Evolutionary conservation across 1,140 invertebrate species (phyloP).

Genomic region (Diorhabda carinulata): DNA sequence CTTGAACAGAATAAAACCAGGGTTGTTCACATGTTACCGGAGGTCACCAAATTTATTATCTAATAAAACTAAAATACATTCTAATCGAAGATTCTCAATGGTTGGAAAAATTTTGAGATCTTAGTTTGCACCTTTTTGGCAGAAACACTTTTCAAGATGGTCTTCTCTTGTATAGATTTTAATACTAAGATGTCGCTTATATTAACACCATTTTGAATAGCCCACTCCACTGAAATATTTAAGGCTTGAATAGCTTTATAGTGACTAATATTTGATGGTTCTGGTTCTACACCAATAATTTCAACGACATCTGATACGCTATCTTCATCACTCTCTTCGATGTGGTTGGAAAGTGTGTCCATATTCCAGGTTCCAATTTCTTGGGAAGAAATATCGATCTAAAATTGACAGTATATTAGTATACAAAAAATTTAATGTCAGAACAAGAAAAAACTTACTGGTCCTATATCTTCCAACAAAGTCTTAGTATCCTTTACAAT

Average conservation of each 20-base stretch:
- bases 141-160: too few relatives aligned
- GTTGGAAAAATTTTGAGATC: too few relatives aligned
- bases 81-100: too few relatives aligned
- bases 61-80: too few relatives aligned
- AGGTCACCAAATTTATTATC: too few relatives aligned
- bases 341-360: neutral
- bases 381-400: neutral
- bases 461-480: slow-evolving; percentile 14
- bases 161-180: too few relatives aligned
- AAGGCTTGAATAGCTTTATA: slow-evolving; percentile 15
- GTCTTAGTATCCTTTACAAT: neutral
- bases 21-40: too few relatives aligned
- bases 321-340: slow-evolving; percentile 18
- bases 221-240: slow-evolving; percentile 12
- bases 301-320: slow-evolving; percentile 10
- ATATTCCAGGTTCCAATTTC: neutral
- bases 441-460: slow-evolving; percentile 11
- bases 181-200: slow-evolving; percentile 11
- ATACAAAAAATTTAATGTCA: neutral
- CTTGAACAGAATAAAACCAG: too few relatives aligned
- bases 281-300: slow-evolving; percentile 7
- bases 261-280: slow-evolving; percentile 10
- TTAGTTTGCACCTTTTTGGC: too few relatives aligned
- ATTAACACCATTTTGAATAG: slow-evolving; percentile 20
- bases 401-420: slow-evolving; percentile 6